These are phyloP conservation scores for Catharus ustulatus DNA, from an alignment of 2,797 vertebrate genomes.

Conservation along the genomic window DNA sequence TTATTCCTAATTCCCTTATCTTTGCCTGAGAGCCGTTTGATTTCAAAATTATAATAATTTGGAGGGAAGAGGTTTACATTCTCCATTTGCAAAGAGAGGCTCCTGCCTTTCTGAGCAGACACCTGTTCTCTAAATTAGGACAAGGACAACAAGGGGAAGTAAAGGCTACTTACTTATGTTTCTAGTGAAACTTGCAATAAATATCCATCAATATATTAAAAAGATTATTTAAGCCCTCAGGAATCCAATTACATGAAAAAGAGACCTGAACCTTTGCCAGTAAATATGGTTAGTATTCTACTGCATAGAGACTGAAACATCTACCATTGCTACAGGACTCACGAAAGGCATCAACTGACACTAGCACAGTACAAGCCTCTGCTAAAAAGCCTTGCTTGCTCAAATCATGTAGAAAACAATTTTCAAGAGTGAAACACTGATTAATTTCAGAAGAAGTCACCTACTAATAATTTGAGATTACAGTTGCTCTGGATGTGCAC, in stretches of 20 bases:
- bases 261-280: not conserved
- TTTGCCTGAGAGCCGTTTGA: no score
- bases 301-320: not conserved
- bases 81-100: no score
- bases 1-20: no score
- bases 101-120: no score
- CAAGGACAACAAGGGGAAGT: not conserved
- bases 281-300: not conserved
- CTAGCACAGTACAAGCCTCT: not conserved
- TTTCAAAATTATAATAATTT: no score
- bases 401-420: not conserved
- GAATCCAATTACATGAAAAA: not conserved
- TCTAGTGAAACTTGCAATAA: not conserved
- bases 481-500: not conserved
- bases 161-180: not conserved
- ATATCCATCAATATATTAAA: not conserved
- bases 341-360: not conserved
- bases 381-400: rapidly evolving
- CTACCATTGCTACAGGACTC: not conserved
- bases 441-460: not conserved
- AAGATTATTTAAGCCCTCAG: not conserved
- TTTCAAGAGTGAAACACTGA: not conserved
- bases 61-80: no score
- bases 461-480: not conserved
- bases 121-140: no score